Conservation (phyloP, 1,140 invertebrate genomes). For the Muscidifurax raptorellus region DNA sequence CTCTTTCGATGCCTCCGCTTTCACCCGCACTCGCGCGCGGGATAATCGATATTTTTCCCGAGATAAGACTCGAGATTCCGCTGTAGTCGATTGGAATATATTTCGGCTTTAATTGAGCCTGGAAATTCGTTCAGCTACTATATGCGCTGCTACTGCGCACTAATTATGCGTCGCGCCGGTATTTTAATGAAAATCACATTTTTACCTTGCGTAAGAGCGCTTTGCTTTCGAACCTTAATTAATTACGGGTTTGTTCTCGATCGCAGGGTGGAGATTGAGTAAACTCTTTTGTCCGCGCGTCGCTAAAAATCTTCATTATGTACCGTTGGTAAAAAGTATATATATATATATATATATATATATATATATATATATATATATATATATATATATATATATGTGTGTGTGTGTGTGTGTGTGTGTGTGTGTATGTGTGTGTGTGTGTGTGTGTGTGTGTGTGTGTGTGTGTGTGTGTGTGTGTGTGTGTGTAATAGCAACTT, state of each 20-base stretch:
- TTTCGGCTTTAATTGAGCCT: slow-evolving; percentile 45
- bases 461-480: too few relatives aligned
- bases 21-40: neutral
- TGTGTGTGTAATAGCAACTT: too few relatives aligned
- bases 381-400: too few relatives aligned
- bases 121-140: neutral
- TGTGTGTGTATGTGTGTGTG: too few relatives aligned
- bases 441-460: too few relatives aligned
- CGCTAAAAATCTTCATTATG: slow-evolving; percentile 7
- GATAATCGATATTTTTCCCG: slow-evolving; percentile 30
- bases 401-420: too few relatives aligned
- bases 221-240: slow-evolving; percentile 22
- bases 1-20: slow-evolving; percentile 31
- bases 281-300: neutral
- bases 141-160: neutral
- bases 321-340: neutral
- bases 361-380: too few relatives aligned
- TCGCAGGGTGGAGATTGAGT: neutral
- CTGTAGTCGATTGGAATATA: neutral
- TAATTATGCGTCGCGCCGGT: slow-evolving; percentile 36
- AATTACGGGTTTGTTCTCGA: slow-evolving; percentile 32
- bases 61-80: slow-evolving; percentile 26
- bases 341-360: too few relatives aligned
- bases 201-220: slow-evolving; percentile 21
- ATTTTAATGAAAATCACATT: slow-evolving; percentile 42